Percentiles rank a stretch among this genome's conserved stretches.
phyloP scores from a whole-genome alignment of 2,797 vertebrate species.

The Falco cherrug region DNA sequence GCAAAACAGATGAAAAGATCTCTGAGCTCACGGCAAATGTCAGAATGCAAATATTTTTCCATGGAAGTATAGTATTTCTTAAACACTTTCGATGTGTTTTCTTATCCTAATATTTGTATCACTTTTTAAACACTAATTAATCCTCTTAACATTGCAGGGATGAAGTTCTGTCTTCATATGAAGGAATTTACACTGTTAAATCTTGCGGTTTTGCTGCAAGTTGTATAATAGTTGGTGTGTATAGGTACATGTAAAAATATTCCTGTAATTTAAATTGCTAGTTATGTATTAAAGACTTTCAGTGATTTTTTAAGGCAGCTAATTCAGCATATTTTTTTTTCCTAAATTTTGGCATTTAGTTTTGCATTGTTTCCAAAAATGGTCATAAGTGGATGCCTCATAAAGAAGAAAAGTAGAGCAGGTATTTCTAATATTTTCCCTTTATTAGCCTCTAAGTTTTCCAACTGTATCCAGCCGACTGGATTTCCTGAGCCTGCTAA shows the following conservation, averaged over 20 bases:
- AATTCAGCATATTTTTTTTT: not conserved
- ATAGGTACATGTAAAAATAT: not conserved
- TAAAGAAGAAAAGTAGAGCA: not conserved
- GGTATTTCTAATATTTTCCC: not conserved
- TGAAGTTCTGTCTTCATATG: not conserved
- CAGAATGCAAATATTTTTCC: constrained; percentile 10
- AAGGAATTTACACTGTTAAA: not conserved
- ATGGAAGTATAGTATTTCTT: not conserved
- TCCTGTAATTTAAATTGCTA: not conserved
- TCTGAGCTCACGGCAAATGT: not conserved
- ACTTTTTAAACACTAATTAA: not conserved
- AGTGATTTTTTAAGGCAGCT: not conserved
- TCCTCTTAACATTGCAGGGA: not conserved
- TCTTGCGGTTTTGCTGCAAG: not conserved
- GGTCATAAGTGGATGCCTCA: not conserved
- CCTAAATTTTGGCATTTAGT: not conserved
- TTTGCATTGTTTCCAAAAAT: not conserved
- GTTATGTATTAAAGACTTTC: not conserved
- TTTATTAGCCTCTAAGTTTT: not conserved
- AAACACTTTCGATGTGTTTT: not conserved
- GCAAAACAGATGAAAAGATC: not conserved
- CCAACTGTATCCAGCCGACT: not conserved
- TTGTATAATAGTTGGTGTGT: not conserved
- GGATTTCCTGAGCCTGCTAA: not conserved
- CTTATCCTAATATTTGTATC: not conserved